Evolutionary conservation across 2,888 invertebrate species (phyloP), one percentile per base, ranked within the genome.

Genomic region (Leptinotarsa rubiginosa): DNA sequence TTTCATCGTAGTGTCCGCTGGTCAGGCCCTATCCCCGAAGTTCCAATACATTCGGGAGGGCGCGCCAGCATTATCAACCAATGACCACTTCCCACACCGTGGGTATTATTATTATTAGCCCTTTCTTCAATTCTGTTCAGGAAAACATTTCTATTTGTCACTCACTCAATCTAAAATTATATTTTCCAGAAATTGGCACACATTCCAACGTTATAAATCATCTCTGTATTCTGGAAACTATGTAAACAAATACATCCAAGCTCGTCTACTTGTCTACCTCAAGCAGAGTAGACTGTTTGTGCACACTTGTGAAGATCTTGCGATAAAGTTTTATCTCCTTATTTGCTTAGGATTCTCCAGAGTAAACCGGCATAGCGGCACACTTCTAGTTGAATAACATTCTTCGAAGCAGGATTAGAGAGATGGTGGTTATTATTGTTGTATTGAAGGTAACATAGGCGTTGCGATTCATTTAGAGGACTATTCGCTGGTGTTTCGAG

Each of bases 281-380:
- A 25, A 62, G 62, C 62, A 25, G 12, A 41, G n/a, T 62, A 31
- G 62, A 62, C 31, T 62, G 62, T 62, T n/a, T 69, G 31, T 69
- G 47, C 69, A 69, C 31, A 54, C 69, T 47, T 15, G 12, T 20
- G 54, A 56, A 56, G 13, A 56, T 56, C 59, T 56, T 69, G 47
- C 20, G 69, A 56, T 69, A 54, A 69, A 69, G 54, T 69, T 69
- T 69, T 41, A 56, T 69, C 47, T 69, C 56, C 47, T 69, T 69
- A 69, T 69, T 69, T 69, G 69, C 56, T 69, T 56, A 69, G 69
- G 69, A 69, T 69, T n/a, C 47, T 69, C 56, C 15, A 62, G 16
- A 31, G 62, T 62, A 62, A 41, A 62, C 31, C 12, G 4, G 16
- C 15, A 62, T n/a, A 31, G 18, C 15, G 62, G 56, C 20, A 56